These are phyloP conservation scores for Corythaixoides concolor DNA, from an alignment of 2,113 vertebrate species.

Conservation along the genomic window DNA sequence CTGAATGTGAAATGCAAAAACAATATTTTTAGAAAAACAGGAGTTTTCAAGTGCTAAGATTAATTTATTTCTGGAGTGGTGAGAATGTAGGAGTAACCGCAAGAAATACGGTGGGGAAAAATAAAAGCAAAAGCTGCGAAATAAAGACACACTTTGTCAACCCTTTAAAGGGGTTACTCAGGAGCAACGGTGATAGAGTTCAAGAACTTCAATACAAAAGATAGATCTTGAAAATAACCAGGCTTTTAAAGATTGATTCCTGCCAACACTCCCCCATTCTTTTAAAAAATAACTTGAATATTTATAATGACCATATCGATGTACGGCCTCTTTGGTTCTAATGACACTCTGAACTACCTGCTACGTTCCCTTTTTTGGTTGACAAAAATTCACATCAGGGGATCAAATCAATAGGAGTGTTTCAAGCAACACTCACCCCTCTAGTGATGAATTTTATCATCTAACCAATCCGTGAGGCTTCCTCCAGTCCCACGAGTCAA, in stretches of 20 bases:
- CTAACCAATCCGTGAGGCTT: neutral
- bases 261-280: neutral
- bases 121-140: neutral
- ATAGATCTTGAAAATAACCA: neutral
- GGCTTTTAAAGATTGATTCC: neutral
- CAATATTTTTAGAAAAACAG: neutral
- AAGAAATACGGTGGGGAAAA: neutral
- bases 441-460: conserved; percentile 26
- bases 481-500: neutral
- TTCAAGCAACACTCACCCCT: neutral
- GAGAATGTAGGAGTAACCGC: neutral
- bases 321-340: neutral
- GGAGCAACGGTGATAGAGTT: neutral
- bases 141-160: neutral
- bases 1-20: neutral
- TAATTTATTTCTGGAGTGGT: neutral
- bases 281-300: neutral
- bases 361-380: neutral
- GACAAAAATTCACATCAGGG: neutral
- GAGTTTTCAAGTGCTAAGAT: neutral
- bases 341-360: neutral
- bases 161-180: neutral
- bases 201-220: neutral
- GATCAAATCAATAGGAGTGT: conserved; percentile 8
- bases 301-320: neutral